A percentile compares a stretch with the other conserved stretches of the same genome.
phyloP scores from a whole-genome alignment of 2,797 vertebrate genomes.

The Mallotus villosus region DNA sequence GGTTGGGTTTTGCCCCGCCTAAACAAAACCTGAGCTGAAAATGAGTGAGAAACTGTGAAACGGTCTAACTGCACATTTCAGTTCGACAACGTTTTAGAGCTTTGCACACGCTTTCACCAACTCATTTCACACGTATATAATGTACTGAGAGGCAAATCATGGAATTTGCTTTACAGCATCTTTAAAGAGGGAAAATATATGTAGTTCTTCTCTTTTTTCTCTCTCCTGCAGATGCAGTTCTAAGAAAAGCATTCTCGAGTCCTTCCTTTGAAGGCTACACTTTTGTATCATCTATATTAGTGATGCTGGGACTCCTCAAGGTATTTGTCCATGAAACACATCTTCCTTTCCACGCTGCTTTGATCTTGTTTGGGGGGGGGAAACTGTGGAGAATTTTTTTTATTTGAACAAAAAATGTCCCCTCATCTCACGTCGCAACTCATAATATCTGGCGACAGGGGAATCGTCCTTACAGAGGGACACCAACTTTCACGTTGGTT shows the following conservation, averaged over 20 bases:
- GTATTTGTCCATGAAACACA: conserved; percentile 55
- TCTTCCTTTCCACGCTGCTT: background rate
- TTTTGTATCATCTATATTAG: conserved; percentile 87
- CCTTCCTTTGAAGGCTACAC: conserved; percentile 81
- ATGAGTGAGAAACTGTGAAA: too few relatives aligned
- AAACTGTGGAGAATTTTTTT: too few relatives aligned
- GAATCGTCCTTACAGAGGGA: too few relatives aligned
- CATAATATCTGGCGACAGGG: background rate
- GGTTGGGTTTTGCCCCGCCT: too few relatives aligned
- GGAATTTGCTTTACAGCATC: too few relatives aligned
- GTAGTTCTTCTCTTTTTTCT: background rate
- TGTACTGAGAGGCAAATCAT: too few relatives aligned
- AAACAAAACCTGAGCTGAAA: too few relatives aligned
- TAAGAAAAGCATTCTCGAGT: conserved; percentile 85
- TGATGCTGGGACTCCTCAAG: conserved; percentile 93
- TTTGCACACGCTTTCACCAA: too few relatives aligned
- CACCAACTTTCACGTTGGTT: too few relatives aligned
- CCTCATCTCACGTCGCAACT: background rate
- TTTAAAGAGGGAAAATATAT: background rate
- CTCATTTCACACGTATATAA: too few relatives aligned
- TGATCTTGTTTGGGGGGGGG: background rate
- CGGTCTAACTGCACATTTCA: too few relatives aligned
- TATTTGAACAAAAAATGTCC: background rate
- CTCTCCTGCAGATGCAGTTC: conserved; percentile 79
- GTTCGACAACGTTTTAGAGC: too few relatives aligned